Evolutionary conservation across 2,888 invertebrate genomes (phyloP).

Genomic region (Drosophila affinis): DNA sequence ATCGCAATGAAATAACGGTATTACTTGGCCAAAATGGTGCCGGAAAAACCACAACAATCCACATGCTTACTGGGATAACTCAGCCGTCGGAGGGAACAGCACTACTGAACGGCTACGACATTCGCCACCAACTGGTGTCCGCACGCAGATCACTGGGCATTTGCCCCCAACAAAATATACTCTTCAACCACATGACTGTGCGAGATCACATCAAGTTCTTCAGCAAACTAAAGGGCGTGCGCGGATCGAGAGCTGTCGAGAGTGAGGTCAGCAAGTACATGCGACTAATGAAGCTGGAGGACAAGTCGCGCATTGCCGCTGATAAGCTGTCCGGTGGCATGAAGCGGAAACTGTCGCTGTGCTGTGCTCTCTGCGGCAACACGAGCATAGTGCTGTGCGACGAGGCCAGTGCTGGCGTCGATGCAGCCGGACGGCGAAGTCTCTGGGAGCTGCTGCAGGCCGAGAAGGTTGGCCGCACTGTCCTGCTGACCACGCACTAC

Average conservation of each 20-base stretch:
- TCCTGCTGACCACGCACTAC: conserved; percentile 92
- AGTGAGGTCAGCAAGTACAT: conserved; percentile 87
- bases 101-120: conserved; percentile 88
- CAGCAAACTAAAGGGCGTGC: conserved; percentile 87
- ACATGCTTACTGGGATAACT: conserved; percentile 92
- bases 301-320: conserved; percentile 86
- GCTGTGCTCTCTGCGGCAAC: conserved; percentile 89
- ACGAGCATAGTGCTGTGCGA: conserved; percentile 89
- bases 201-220: conserved; percentile 92
- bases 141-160: conserved; percentile 89
- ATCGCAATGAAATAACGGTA: conserved; percentile 93
- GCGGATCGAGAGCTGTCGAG: conserved; percentile 84
- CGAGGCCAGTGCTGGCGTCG: conserved; percentile 92
- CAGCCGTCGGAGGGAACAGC: conserved; percentile 88
- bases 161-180: conserved; percentile 92
- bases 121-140: conserved; percentile 85
- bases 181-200: conserved; percentile 92
- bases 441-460: conserved; percentile 91
- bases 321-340: conserved; percentile 89
- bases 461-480: conserved; percentile 89
- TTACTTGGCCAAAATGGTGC: conserved; percentile 91
- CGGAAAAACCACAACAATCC: conserved; percentile 96
- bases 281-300: conserved; percentile 86
- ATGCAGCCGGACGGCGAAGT: conserved; percentile 90
- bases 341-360: conserved; percentile 89